Percentiles rank a stretch among this genome's conserved stretches.
phyloP scores from a whole-genome alignment of 2,113 vertebrate genomes.

The Dromiciops gliroides region DNA sequence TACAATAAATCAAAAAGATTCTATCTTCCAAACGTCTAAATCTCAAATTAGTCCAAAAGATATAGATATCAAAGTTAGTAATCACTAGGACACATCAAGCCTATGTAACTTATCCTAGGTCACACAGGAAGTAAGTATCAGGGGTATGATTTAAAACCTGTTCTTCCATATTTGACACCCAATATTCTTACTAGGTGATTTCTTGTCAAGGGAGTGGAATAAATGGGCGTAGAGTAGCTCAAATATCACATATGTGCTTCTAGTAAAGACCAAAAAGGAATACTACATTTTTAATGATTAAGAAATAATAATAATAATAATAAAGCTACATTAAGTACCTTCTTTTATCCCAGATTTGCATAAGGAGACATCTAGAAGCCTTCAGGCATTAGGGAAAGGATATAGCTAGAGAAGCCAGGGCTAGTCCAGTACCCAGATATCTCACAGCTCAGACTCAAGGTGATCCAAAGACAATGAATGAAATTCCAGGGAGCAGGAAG shows the following conservation, averaged over 20 bases:
- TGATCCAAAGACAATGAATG: background rate
- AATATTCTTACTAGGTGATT: background rate
- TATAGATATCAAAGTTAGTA: background rate
- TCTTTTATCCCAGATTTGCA: background rate
- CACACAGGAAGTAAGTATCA: conserved; percentile 1
- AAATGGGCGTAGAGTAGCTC: background rate
- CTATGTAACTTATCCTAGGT: background rate
- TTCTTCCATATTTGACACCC: background rate
- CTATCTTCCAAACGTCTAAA: conserved; percentile 5
- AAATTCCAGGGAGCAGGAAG: background rate
- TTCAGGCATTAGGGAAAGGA: background rate
- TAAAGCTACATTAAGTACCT: too few species aligned
- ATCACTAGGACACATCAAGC: background rate
- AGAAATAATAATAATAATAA: too few species aligned
- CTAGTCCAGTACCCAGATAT: background rate
- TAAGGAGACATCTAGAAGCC: background rate
- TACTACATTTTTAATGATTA: too few species aligned
- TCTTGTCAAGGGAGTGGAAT: background rate
- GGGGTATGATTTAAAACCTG: background rate
- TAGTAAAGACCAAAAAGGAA: background rate
- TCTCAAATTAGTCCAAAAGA: conserved; percentile 8
- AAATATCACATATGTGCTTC: background rate
- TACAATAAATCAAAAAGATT: background rate
- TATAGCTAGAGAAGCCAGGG: background rate
- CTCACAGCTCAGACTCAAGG: background rate